phyloP scores from a whole-genome alignment of 92 coral and sea anemone genomes.

The Heteractis magnifica region DNA sequence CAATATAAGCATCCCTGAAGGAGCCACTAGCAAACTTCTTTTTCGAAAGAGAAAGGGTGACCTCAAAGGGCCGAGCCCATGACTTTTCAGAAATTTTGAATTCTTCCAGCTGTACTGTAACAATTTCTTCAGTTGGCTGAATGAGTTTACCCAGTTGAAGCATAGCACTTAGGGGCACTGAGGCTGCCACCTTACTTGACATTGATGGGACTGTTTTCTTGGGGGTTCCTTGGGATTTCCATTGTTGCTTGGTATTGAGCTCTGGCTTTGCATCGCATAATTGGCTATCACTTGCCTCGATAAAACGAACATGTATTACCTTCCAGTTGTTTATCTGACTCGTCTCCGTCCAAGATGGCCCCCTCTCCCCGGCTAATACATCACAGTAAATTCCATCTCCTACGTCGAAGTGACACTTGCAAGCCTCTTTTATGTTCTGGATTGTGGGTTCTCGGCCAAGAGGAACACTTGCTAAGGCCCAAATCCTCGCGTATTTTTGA shows the following conservation, averaged over 20 bases:
- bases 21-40: conserved; percentile 62
- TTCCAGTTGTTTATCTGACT: neutral
- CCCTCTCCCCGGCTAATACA: neutral
- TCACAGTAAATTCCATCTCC: neutral
- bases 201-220: conserved; percentile 27
- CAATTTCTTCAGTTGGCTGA: conserved; percentile 51
- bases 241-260: conserved; percentile 18
- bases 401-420: too few species aligned
- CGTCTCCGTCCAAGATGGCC: neutral
- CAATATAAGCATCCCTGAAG: conserved; percentile 58
- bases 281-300: neutral
- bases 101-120: conserved; percentile 54
- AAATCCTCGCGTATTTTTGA: neutral
- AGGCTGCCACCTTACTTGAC: conserved; percentile 40
- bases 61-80: conserved; percentile 61
- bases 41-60: conserved; percentile 45
- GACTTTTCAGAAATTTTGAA: conserved; percentile 36
- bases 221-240: conserved; percentile 26
- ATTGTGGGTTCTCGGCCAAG: neutral
- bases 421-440: too few species aligned
- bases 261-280: conserved; percentile 13
- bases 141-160: conserved; percentile 59
- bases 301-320: neutral
- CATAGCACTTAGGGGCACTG: conserved; percentile 55
- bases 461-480: neutral